Percentiles rank a stretch among this genome's conserved stretches.
Evolutionary conservation across 2,113 vertebrate genomes (phyloP).

Genomic region (Microtus richardsoni): DNA sequence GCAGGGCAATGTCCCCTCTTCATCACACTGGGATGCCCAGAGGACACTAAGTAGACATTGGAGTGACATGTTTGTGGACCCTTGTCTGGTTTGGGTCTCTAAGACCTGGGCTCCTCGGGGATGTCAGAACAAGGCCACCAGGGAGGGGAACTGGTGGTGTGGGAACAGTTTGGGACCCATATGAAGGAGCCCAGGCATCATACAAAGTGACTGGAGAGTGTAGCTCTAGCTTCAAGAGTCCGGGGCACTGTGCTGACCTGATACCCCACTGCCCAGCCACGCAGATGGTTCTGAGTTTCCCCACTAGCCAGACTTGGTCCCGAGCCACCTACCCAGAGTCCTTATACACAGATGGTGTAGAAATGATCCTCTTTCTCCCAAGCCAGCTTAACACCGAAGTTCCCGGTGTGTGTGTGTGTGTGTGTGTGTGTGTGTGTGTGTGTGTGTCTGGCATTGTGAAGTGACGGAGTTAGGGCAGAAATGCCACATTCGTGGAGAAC

Average conservation of each 20-base stretch:
- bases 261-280: fast-evolving
- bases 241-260: not conserved
- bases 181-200: not conserved
- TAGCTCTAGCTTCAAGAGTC: not conserved
- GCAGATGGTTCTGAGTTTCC: not conserved
- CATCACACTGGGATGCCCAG: not conserved
- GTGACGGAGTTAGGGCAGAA: not conserved
- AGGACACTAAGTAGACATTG: not conserved
- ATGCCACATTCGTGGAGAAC: not conserved
- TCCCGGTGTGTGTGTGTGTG: not conserved
- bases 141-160: not conserved
- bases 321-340: fast-evolving
- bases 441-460: not conserved
- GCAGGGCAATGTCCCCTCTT: fast-evolving
- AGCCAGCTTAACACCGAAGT: not conserved
- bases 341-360: not conserved
- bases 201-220: not conserved
- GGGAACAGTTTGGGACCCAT: not conserved
- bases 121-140: not conserved
- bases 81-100: not conserved
- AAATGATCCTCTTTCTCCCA: not conserved
- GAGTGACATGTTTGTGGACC: fast-evolving
- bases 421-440: too few relatives aligned
- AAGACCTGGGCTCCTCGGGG: not conserved
- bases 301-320: not conserved